phyloP scores from a whole-genome alignment of 2,888 invertebrate genomes.

The Philhelius pedissequus region DNA sequence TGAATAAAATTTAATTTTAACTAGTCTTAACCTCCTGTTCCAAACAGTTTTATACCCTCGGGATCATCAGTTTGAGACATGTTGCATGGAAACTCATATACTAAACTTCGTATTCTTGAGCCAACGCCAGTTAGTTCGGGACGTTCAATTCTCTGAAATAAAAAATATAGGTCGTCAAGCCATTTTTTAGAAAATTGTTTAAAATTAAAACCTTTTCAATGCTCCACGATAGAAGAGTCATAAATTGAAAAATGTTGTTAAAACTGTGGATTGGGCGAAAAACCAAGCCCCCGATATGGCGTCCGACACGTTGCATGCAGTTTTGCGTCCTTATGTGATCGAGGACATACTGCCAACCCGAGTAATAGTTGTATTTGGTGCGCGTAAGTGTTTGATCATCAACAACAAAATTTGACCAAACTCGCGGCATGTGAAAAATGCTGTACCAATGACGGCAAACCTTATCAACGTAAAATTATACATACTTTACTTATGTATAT shows the following conservation, averaged over 20 bases:
- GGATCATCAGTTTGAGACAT: constrained; percentile 83
- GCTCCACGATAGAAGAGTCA: constrained; percentile 89
- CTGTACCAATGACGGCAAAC: constrained; percentile 82
- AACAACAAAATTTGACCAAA: constrained; percentile 88
- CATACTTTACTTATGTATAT: too few species aligned
- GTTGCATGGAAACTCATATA: constrained; percentile 88
- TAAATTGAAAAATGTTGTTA: constrained; percentile 90
- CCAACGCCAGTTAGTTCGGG: constrained; percentile 80
- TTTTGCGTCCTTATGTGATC: constrained; percentile 87
- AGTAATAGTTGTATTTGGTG: constrained; percentile 88
- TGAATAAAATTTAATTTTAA: neutral
- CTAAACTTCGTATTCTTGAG: constrained; percentile 81
- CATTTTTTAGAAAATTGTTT: neutral
- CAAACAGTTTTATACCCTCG: constrained; percentile 84
- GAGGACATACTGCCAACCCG: constrained; percentile 88
- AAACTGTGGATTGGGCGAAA: constrained; percentile 88
- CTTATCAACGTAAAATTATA: constrained; percentile 63
- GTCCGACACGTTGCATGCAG: constrained; percentile 85
- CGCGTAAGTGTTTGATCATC: constrained; percentile 87
- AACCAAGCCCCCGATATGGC: constrained; percentile 83
- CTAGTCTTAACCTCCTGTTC: constrained; percentile 83
- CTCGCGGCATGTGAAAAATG: constrained; percentile 84
- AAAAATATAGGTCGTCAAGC: neutral
- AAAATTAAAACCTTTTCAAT: constrained; percentile 80
- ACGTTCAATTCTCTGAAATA: constrained; percentile 69